A percentile compares a stretch with the other conserved stretches of the same genome.
Conservation (phyloP, 1,140 invertebrate species). For the Drosophila fuyamai region DNA sequence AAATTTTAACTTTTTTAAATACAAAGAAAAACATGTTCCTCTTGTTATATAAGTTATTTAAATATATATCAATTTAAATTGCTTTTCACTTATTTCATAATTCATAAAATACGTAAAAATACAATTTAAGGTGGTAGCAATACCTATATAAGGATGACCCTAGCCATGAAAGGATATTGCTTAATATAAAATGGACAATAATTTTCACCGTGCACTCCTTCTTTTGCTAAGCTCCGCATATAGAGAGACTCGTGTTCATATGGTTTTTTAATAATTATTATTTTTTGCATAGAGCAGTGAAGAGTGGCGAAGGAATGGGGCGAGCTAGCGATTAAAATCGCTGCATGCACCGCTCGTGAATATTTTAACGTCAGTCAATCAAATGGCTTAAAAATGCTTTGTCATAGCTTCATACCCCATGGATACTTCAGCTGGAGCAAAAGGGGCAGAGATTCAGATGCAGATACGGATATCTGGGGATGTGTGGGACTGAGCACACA, state of each 20-base stretch:
- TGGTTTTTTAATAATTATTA: slow-evolving; percentile 81
- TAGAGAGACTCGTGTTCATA: slow-evolving; percentile 45
- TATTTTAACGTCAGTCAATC: slow-evolving; percentile 83
- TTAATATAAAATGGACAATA: too few relatives aligned
- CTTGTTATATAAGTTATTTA: too few relatives aligned
- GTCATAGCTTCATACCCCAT: slow-evolving; percentile 57
- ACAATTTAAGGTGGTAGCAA: too few relatives aligned
- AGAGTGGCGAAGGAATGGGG: slow-evolving; percentile 69
- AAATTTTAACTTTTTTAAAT: too few relatives aligned
- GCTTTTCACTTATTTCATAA: too few relatives aligned
- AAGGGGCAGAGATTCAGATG: slow-evolving; percentile 26
- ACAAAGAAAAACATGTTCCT: too few relatives aligned
- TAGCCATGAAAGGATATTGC: too few relatives aligned
- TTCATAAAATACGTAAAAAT: too few relatives aligned
- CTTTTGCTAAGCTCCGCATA: slow-evolving; percentile 46
- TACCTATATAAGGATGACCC: too few relatives aligned
- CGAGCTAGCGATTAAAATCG: slow-evolving; percentile 77
- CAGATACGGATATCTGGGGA: slow-evolving; percentile 9
- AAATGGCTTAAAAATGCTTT: slow-evolving; percentile 83
- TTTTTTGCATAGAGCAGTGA: slow-evolving; percentile 71
- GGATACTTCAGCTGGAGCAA: slow-evolving; percentile 8
- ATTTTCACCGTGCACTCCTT: slow-evolving; percentile 21
- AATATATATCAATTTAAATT: too few relatives aligned
- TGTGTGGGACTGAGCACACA: slow-evolving; percentile 1
- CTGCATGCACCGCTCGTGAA: slow-evolving; percentile 70